These are phyloP conservation scores for Leptinotarsa texana DNA, from an alignment of 1,140 invertebrate genomes.

Conservation along the genomic window DNA sequence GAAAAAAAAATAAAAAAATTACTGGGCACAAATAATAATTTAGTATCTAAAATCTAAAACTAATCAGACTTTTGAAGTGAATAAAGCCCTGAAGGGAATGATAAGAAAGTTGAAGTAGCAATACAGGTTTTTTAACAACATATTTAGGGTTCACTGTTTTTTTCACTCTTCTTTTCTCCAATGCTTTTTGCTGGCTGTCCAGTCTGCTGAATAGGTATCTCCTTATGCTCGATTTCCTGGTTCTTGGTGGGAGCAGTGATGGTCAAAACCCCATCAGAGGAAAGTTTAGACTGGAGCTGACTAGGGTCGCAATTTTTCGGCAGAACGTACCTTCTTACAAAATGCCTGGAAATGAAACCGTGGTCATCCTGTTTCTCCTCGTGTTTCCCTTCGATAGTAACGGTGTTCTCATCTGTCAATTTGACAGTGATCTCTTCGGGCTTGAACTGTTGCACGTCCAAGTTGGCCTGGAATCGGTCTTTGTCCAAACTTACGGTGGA, in stretches of 20 bases:
- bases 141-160: neutral
- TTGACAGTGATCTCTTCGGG: too few relatives aligned
- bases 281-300: constrained; percentile 67
- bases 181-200: constrained; percentile 35
- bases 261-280: constrained; percentile 74
- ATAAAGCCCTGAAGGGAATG: neutral
- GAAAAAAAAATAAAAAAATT: too few relatives aligned
- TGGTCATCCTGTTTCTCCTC: too few relatives aligned
- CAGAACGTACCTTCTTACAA: constrained; percentile 68
- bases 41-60: neutral
- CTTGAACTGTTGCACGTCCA: too few relatives aligned
- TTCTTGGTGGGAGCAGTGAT: constrained; percentile 63
- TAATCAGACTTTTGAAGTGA: neutral
- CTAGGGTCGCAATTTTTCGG: constrained; percentile 70
- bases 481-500: too few relatives aligned
- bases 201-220: constrained; percentile 40
- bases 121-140: neutral
- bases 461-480: too few relatives aligned
- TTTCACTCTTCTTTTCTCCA: constrained; percentile 11
- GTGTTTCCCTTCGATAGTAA: too few relatives aligned
- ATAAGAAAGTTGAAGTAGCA: neutral
- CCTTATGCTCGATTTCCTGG: constrained; percentile 16
- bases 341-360: constrained; percentile 62
- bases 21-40: too few relatives aligned
- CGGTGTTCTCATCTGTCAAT: too few relatives aligned